phyloP scores from a whole-genome alignment of 2,113 vertebrate genomes.

The Datnioides undecimradiatus region DNA sequence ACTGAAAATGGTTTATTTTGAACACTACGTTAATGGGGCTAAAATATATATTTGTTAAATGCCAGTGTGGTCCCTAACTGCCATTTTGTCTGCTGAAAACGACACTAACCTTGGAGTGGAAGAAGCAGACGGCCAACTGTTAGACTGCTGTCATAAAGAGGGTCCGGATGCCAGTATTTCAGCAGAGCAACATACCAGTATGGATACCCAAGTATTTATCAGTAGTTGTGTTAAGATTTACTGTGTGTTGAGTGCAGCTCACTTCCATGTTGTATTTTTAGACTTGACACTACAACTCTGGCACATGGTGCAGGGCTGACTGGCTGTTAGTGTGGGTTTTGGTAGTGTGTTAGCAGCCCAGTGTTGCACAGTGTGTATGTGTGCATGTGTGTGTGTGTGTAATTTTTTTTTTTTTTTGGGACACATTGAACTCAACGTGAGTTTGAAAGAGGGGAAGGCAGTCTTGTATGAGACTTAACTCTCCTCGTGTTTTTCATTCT shows the following conservation, averaged over 20 bases:
- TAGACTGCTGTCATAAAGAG: slow-evolving; percentile 28
- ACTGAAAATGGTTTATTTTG: background rate
- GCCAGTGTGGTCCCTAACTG: slow-evolving; percentile 35
- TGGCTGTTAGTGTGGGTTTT: slow-evolving; percentile 44
- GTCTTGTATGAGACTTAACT: slow-evolving; percentile 13
- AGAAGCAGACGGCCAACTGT: slow-evolving; percentile 16
- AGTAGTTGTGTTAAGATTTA: slow-evolving; percentile 52
- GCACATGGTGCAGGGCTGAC: slow-evolving; percentile 56
- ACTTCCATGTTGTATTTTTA: slow-evolving; percentile 52
- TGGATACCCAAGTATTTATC: slow-evolving; percentile 65
- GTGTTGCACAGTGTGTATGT: slow-evolving; percentile 42
- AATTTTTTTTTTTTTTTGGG: background rate
- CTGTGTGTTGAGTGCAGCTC: slow-evolving; percentile 62
- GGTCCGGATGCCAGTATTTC: slow-evolving; percentile 56
- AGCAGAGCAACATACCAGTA: slow-evolving; percentile 31
- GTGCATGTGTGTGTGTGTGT: background rate
- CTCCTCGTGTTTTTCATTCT: slow-evolving; percentile 16
- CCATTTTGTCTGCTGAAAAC: slow-evolving; percentile 49
- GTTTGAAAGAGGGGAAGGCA: slow-evolving; percentile 40
- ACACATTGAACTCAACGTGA: slow-evolving; percentile 38
- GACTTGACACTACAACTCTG: slow-evolving; percentile 63
- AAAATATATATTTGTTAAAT: background rate
- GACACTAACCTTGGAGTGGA: slow-evolving; percentile 15
- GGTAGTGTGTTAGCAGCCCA: slow-evolving; percentile 18
- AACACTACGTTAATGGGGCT: slow-evolving; percentile 23